phyloP scores from a whole-genome alignment of 2,113 vertebrate genomes.

The Emberiza fucata region DNA sequence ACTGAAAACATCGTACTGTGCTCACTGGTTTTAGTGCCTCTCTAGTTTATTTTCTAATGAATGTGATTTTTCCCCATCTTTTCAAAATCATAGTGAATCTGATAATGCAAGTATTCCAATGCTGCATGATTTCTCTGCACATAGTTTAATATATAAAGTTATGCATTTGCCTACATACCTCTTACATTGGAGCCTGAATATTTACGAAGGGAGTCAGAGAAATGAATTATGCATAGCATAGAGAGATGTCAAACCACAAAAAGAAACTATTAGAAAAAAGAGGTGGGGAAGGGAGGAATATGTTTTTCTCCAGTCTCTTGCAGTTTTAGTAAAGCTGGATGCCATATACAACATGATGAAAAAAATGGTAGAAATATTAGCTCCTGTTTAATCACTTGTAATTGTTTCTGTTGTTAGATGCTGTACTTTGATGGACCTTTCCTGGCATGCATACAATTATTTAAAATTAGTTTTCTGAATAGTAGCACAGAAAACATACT shows the following conservation, averaged over 20 bases:
- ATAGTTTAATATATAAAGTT: background rate
- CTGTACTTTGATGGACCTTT: background rate
- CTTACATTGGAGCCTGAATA: background rate
- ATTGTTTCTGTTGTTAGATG: background rate
- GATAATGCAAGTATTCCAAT: background rate
- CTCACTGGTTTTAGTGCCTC: background rate
- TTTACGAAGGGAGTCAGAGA: background rate
- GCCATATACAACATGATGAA: background rate
- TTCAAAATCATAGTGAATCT: background rate
- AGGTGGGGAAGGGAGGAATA: accelerated
- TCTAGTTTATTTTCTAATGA: background rate
- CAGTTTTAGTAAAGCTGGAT: background rate
- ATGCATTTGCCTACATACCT: background rate
- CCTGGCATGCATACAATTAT: background rate
- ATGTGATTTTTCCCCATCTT: background rate
- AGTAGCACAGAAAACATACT: background rate
- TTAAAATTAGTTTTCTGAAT: background rate
- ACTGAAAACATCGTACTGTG: background rate
- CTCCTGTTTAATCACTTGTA: background rate
- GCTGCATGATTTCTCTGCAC: background rate
- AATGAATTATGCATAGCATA: background rate
- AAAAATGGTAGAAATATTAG: background rate
- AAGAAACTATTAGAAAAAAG: background rate
- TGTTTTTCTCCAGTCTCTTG: background rate
- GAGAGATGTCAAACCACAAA: background rate